Evolutionary conservation across 2,797 vertebrate species (phyloP), one percentile per base, ranked within the genome.

Genomic region (Peromyscus aztecus): DNA sequence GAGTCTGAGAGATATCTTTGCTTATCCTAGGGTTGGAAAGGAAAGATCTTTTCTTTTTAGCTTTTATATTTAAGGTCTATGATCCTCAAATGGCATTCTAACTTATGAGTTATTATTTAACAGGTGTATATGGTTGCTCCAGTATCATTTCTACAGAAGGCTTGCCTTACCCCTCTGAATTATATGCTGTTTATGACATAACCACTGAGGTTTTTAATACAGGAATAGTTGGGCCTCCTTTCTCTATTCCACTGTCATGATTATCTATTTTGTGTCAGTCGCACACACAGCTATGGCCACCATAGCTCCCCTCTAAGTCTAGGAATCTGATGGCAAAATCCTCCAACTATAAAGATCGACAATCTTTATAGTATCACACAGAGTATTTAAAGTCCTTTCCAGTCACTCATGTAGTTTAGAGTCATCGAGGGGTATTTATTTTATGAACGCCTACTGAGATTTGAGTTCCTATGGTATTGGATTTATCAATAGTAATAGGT

Each of bases 401-500:
- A 92, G 40, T 92, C 87, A 4, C 63, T 95, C 40, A 57, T 46
- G 23, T 16, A 57, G 29, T 86, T 81, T 67, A 90, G 34, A 91
- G 75, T 59, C 78, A 81, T 75, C 37, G 59, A 49, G 23, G 23
- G 27, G 80, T 76, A 85, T 95, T n/a, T 85, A 40, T 89, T 75
- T 31, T 65, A 87, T 23, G 67, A 61, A 71, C 46, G 3, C 29
- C 8, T 76, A 49, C 73, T 75, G 13, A 17, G 34, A 43, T 92
- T 94, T 86, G 84, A 34, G 61, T 85, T 75, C 59, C 52, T 46
- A 73, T 55, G 65, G 27, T 40, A 55, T 24, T 95, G 8, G 46
- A 86, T 91, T 97, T 94, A 89, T 96, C 31, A 80, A 57, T 90
- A 94, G 29, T 92, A 84, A 77, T 23, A 91, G 37, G 17, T 31